Percentiles rank a stretch among this genome's conserved stretches.
phyloP scores from a whole-genome alignment of 2,888 invertebrate genomes.

The Abrostola tripartita region DNA sequence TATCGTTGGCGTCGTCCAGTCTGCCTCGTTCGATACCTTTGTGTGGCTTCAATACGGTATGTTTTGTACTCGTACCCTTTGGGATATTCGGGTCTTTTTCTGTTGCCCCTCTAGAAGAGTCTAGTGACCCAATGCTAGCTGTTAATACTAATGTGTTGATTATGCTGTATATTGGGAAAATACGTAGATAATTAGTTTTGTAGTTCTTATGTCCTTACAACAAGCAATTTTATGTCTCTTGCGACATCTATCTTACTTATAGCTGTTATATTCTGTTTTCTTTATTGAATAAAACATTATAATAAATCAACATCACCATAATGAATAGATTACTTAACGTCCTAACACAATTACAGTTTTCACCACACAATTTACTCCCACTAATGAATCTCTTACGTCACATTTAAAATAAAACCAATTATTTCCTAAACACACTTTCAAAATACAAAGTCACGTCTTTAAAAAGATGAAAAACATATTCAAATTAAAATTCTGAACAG shows the following conservation, averaged over 20 bases:
- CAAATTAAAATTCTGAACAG: constrained; percentile 75
- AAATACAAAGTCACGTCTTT: constrained; percentile 63
- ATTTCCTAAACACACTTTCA: constrained; percentile 46
- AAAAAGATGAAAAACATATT: constrained; percentile 62
- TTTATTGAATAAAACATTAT: background rate
- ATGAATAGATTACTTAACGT: constrained; percentile 12
- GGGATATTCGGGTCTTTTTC: constrained; percentile 66
- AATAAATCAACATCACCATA: background rate
- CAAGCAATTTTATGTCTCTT: background rate
- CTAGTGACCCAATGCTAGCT: constrained; percentile 26
- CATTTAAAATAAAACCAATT: constrained; percentile 49
- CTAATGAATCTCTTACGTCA: constrained; percentile 54
- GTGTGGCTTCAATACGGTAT: constrained; percentile 52
- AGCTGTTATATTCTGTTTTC: background rate
- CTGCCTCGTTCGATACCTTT: constrained; percentile 54
- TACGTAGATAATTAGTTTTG: no score
- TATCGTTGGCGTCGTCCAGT: constrained; percentile 53
- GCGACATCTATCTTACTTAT: background rate
- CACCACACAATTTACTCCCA: constrained; percentile 32
- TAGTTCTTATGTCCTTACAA: no score
- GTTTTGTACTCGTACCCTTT: constrained; percentile 61
- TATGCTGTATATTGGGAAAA: background rate
- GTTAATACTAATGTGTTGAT: constrained; percentile 18
- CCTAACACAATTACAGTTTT: constrained; percentile 28
- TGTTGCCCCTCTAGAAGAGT: constrained; percentile 38